Conservation (phyloP, 2,797 vertebrate species). For the Semaprochilodus insignis region DNA sequence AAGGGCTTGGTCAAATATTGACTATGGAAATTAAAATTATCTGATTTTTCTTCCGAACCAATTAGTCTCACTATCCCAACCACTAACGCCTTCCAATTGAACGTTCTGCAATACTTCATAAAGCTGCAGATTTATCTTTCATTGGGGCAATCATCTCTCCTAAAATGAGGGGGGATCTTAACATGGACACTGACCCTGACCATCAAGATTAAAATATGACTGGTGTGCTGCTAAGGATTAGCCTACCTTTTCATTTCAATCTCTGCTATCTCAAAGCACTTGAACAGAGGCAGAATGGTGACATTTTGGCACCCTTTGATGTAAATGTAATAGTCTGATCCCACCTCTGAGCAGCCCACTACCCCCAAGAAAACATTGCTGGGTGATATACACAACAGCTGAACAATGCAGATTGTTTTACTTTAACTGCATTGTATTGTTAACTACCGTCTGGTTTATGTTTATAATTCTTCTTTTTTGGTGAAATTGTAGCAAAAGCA, state of each 20-base stretch:
- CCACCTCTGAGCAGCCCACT: neutral
- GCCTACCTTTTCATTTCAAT: neutral
- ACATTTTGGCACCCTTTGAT: neutral
- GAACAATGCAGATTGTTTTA: no score
- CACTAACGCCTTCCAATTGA: slow-evolving; percentile 31
- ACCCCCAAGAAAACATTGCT: neutral
- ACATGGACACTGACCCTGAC: slow-evolving; percentile 15
- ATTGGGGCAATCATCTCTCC: slow-evolving; percentile 37
- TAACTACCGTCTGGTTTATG: no score
- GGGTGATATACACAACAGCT: no score
- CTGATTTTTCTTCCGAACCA: slow-evolving; percentile 61
- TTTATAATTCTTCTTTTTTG: no score
- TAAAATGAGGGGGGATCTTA: slow-evolving; percentile 32
- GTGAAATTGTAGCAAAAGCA: no score
- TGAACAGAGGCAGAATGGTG: neutral
- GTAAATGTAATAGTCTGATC: neutral
- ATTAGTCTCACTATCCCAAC: slow-evolving; percentile 59
- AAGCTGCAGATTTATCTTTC: slow-evolving; percentile 51
- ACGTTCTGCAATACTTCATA: slow-evolving; percentile 40
- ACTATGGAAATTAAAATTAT: slow-evolving; percentile 61
- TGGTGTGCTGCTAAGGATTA: neutral
- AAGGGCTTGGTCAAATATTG: slow-evolving; percentile 58
- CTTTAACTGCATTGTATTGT: no score
- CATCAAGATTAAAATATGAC: slow-evolving; percentile 17
- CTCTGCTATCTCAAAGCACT: neutral